Percentiles rank a stretch among this genome's conserved stretches.
Conservation (phyloP, 2,797 vertebrate species). For the Cossypha dichroa region DNA sequence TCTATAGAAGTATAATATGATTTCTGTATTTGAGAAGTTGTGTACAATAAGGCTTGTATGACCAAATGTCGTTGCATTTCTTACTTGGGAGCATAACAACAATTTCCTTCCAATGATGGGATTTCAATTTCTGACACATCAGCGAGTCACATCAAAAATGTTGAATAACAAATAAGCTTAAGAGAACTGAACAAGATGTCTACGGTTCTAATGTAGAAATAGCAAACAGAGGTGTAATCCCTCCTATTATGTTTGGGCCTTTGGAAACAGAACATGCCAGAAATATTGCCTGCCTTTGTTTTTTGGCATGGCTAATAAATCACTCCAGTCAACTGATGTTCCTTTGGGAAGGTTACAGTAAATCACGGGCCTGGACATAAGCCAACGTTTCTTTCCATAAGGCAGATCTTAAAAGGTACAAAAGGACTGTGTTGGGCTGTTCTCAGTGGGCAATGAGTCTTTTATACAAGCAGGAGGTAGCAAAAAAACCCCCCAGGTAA, state of each 20-base stretch:
- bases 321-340: conserved; percentile 5
- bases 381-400: neutral
- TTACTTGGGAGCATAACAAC: neutral
- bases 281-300: neutral
- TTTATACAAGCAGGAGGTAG: neutral
- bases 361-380: neutral
- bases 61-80: neutral
- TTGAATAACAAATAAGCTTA: neutral
- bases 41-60: neutral
- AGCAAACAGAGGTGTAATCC: neutral
- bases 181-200: neutral
- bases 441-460: conserved; percentile 8
- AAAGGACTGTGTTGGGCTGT: neutral
- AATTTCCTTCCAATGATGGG: neutral
- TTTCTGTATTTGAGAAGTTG: neutral
- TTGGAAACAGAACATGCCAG: conserved; percentile 4
- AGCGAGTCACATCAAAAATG: neutral
- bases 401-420: neutral
- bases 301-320: conserved; percentile 65
- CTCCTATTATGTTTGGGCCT: neutral
- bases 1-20: neutral
- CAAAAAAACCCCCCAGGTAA: neutral
- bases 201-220: neutral
- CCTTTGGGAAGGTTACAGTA: conserved; percentile 27
- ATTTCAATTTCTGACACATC: neutral